Percentiles rank a stretch among this genome's conserved stretches.
Conservation (phyloP, 2,888 invertebrate species). For the Drosophila nr. fundita region DNA sequence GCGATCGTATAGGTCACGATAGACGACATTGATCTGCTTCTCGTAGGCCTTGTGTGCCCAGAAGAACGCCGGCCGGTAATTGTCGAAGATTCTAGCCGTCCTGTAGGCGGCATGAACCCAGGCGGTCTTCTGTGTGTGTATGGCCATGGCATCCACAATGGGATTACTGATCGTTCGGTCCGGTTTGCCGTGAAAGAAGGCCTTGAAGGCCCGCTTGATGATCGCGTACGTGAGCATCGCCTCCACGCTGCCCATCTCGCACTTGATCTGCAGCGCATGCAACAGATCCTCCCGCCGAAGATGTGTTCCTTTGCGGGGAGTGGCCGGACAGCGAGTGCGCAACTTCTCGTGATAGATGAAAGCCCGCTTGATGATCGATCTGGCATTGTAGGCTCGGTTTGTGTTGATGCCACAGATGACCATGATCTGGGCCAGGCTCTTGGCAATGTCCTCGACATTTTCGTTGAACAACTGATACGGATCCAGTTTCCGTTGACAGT, state of each 20-base stretch:
- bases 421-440: conserved; percentile 67
- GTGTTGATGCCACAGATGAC: conserved; percentile 80
- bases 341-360: conserved; percentile 81
- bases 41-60: conserved; percentile 74
- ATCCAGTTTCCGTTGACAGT: conserved; percentile 62
- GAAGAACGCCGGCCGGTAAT: conserved; percentile 72
- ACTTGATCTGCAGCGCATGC: conserved; percentile 75
- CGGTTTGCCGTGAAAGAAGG: conserved; percentile 79
- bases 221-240: conserved; percentile 79
- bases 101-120: conserved; percentile 82
- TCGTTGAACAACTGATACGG: conserved; percentile 70
- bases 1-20: conserved; percentile 65
- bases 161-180: conserved; percentile 71
- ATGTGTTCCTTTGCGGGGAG: conserved; percentile 43
- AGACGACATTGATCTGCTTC: conserved; percentile 67
- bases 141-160: conserved; percentile 65
- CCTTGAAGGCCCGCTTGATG: conserved; percentile 82
- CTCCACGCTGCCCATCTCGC: conserved; percentile 78
- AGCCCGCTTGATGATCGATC: conserved; percentile 70
- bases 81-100: conserved; percentile 76
- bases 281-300: conserved; percentile 79
- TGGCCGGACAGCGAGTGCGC: conserved; percentile 55
- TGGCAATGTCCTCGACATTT: conserved; percentile 69
- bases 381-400: conserved; percentile 72
- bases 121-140: conserved; percentile 66